Evolutionary conservation across 2,113 vertebrate genomes (phyloP).

Genomic region (Nyctereutes procyonoides): DNA sequence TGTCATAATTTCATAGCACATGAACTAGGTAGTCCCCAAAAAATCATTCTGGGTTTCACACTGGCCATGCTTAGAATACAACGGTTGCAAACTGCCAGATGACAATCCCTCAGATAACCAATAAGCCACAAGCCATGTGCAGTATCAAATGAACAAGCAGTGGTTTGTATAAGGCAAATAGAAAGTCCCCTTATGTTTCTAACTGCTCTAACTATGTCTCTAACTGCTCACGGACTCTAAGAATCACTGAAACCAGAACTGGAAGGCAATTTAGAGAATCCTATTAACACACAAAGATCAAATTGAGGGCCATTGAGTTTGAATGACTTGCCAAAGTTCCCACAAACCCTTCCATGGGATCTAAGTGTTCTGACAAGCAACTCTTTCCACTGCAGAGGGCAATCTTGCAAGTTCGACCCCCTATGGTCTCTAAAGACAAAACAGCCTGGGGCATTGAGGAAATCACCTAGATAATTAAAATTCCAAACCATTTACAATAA

Average conservation of each 20-base stretch:
- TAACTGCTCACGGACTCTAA: neutral
- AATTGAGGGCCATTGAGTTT: neutral
- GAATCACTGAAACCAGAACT: neutral
- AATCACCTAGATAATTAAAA: slow-evolving; percentile 40
- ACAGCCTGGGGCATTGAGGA: neutral
- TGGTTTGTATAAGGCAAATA: neutral
- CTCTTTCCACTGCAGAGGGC: neutral
- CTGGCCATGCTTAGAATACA: neutral
- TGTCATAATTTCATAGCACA: neutral
- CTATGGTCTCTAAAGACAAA: neutral
- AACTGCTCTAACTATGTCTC: neutral
- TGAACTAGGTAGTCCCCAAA: neutral
- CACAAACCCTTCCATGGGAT: neutral
- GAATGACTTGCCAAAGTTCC: neutral
- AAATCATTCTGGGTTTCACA: neutral
- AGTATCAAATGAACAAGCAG: neutral
- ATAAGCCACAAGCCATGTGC: neutral
- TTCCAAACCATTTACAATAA: neutral
- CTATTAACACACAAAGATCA: neutral
- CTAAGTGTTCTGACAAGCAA: neutral
- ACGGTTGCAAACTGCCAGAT: neutral
- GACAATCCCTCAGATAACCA: neutral
- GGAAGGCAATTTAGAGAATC: neutral
- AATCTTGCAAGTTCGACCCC: neutral
- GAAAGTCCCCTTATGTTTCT: neutral